Evolutionary conservation across 2,888 invertebrate genomes (phyloP).

Genomic region (Aethes cnicana): DNA sequence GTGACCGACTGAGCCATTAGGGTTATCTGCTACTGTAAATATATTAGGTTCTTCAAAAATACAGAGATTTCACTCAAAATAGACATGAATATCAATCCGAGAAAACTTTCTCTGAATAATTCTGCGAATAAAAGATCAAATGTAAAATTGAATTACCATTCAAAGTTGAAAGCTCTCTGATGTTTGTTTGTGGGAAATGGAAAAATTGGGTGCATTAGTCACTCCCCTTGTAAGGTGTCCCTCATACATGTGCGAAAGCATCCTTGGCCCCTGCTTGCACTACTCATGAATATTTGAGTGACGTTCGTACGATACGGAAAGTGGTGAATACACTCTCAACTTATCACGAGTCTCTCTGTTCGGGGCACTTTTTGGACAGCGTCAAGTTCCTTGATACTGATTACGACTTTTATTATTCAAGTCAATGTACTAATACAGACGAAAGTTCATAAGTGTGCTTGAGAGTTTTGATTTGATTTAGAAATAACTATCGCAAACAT

Average conservation of each 20-base stretch:
- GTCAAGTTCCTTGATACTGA: conserved; percentile 30
- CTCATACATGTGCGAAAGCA: conserved; percentile 47
- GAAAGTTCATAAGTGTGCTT: conserved; percentile 22
- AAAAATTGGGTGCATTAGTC: conserved; percentile 70
- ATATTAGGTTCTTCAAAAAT: too few species aligned
- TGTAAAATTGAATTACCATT: conserved; percentile 66
- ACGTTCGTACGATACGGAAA: conserved; percentile 55
- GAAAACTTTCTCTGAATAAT: conserved; percentile 39
- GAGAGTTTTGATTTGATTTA: conserved; percentile 13
- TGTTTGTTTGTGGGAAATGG: conserved; percentile 65
- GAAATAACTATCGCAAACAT: not conserved
- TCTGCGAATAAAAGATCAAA: conserved; percentile 51
- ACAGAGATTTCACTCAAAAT: not conserved
- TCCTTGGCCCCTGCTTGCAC: conserved; percentile 60
- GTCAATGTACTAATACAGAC: conserved; percentile 13
- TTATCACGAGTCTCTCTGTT: conserved; percentile 26
- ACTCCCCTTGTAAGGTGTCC: conserved; percentile 50
- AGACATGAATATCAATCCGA: conserved; percentile 23
- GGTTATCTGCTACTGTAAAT: too few species aligned
- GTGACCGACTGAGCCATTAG: too few species aligned
- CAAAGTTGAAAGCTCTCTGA: conserved; percentile 63
- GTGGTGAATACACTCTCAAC: conserved; percentile 54
- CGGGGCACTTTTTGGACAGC: conserved; percentile 26
- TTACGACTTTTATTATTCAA: conserved; percentile 31
- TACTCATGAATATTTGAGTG: conserved; percentile 71